These are phyloP conservation scores for Aselliscus stoliczkanus DNA, from an alignment of 2,797 vertebrate species.

Conservation along the genomic window DNA sequence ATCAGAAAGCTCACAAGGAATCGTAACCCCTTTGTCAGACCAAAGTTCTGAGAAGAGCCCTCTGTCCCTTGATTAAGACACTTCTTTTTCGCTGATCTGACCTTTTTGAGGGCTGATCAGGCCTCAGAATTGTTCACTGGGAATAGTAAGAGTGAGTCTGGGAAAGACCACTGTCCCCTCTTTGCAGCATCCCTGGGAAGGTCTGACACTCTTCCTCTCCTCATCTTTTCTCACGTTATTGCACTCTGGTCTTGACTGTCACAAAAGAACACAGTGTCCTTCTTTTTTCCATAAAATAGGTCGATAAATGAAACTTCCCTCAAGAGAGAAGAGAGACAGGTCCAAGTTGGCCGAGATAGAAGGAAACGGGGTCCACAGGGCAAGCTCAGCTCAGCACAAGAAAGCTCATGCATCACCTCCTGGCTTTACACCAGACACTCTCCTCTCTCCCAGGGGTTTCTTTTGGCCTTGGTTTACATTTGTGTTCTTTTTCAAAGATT, in stretches of 20 bases:
- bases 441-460: not conserved
- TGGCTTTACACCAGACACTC: not conserved
- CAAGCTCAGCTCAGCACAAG: not conserved
- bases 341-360: not conserved
- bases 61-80: not conserved
- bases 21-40: not conserved
- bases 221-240: not conserved
- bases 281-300: not conserved
- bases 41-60: not conserved
- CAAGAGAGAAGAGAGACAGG: not conserved
- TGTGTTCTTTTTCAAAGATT: not conserved
- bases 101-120: not conserved
- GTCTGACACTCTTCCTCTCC: not conserved
- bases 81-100: not conserved
- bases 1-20: not conserved
- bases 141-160: not conserved
- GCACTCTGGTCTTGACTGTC: not conserved
- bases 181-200: not conserved
- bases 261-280: not conserved
- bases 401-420: not conserved
- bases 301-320: not conserved
- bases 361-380: rapidly evolving
- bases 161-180: not conserved
- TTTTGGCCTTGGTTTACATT: not conserved
- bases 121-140: too few species aligned